These are phyloP conservation scores for Cuniculus paca DNA, from an alignment of 2,797 vertebrate genomes.

Conservation along the genomic window DNA sequence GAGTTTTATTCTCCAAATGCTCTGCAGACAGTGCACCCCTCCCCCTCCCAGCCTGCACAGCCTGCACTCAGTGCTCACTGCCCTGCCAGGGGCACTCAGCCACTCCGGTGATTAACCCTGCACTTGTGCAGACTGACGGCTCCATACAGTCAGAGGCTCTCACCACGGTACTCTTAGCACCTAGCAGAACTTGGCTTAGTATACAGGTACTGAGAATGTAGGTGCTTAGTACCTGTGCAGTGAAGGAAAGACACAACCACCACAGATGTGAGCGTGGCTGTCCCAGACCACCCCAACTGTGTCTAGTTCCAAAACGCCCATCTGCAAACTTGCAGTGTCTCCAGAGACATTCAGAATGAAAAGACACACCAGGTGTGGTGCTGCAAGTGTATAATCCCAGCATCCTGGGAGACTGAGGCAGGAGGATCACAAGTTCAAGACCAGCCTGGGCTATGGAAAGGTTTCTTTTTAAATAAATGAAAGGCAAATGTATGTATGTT, in stretches of 20 bases:
- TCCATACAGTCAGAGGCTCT: neutral
- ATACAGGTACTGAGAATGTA: neutral
- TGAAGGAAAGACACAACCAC: neutral
- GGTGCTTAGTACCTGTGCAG: neutral
- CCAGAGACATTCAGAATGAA: neutral
- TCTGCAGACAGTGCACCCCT: neutral
- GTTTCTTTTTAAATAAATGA: neutral
- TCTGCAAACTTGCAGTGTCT: neutral
- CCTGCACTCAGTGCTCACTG: neutral
- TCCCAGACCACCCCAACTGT: neutral
- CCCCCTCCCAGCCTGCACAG: neutral
- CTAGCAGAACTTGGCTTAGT: neutral
- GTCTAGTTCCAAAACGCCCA: neutral
- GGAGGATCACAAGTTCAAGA: neutral
- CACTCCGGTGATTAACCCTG: too few species aligned
- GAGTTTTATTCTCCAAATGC: conserved; percentile 43
- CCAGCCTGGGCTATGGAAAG: neutral
- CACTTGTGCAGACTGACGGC: neutral
- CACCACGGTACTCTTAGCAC: neutral
- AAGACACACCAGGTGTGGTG: neutral
- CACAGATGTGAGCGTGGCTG: neutral
- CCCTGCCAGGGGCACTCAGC: neutral
- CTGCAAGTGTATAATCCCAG: neutral
- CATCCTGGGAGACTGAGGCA: neutral
- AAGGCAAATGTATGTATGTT: neutral